Conservation (phyloP, 2,888 invertebrate species). For the Aphodius granarius region DNA sequence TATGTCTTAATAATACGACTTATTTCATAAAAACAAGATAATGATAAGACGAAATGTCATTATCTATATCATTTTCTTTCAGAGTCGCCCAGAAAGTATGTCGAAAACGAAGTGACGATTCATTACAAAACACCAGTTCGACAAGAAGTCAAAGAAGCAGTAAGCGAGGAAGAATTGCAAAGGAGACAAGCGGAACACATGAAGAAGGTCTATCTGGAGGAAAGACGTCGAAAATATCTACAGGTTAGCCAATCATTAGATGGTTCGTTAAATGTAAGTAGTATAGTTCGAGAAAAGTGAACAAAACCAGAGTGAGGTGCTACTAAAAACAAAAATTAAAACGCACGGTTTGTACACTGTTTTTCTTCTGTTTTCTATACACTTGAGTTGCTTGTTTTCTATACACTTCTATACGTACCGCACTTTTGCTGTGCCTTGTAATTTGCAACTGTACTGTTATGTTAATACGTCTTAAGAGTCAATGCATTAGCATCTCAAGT, state of each 20-base stretch:
- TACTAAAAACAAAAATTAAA: slow-evolving; percentile 11
- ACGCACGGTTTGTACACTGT: slow-evolving; percentile 22
- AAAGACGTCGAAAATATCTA: slow-evolving; percentile 85
- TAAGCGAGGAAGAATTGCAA: slow-evolving; percentile 88
- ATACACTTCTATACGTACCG: too few species aligned
- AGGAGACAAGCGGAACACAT: slow-evolving; percentile 87
- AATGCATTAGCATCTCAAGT: background rate
- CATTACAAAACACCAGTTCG: slow-evolving; percentile 89
- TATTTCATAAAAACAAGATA: too few species aligned
- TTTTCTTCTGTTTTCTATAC: background rate
- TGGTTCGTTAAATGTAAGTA: slow-evolving; percentile 36
- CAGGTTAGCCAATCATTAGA: slow-evolving; percentile 59
- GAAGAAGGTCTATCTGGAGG: slow-evolving; percentile 87
- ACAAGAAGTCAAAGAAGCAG: slow-evolving; percentile 81
- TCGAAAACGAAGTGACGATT: slow-evolving; percentile 92
- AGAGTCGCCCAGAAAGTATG: slow-evolving; percentile 88
- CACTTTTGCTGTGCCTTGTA: background rate
- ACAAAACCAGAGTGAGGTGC: slow-evolving; percentile 3
- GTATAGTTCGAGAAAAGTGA: slow-evolving; percentile 4
- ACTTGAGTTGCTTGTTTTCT: too few species aligned
- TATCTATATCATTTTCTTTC: slow-evolving; percentile 24
- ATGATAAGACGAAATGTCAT: background rate
- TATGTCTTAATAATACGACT: too few species aligned
- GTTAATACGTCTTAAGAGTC: background rate
- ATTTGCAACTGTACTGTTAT: background rate